Conservation (phyloP, 2,113 vertebrate genomes). For the Zapus hudsonius region DNA sequence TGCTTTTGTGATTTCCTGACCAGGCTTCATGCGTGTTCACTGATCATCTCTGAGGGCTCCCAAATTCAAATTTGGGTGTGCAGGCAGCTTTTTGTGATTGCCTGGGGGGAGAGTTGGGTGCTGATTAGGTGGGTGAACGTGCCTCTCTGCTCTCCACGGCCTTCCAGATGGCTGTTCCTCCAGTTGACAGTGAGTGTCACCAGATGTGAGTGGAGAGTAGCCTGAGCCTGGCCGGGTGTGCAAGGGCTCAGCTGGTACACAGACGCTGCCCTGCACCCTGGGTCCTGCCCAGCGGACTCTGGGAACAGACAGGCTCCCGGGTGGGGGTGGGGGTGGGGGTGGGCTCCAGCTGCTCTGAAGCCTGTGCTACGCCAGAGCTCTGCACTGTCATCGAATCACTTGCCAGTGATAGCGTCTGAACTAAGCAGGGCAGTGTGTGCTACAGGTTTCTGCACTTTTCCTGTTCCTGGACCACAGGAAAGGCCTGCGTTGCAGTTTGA, state of each 20-base stretch:
- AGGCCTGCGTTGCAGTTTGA: neutral
- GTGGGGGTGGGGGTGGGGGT: neutral
- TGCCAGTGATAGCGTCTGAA: conserved; percentile 34
- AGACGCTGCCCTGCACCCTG: neutral
- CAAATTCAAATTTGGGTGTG: neutral
- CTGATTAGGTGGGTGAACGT: neutral
- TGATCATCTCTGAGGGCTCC: neutral
- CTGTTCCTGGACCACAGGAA: neutral
- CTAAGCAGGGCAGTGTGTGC: neutral
- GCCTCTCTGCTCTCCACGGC: neutral
- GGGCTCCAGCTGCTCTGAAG: conserved; percentile 40
- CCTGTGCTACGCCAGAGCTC: neutral
- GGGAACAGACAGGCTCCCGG: neutral
- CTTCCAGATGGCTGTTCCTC: conserved; percentile 66
- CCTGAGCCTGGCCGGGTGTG: neutral
- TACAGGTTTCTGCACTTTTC: conserved; percentile 55
- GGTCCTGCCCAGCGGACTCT: neutral
- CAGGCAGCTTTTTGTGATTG: neutral
- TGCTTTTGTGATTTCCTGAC: conserved; percentile 28
- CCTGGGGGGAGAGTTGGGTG: conserved; percentile 22
- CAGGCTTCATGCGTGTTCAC: too few species aligned
- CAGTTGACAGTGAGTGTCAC: conserved; percentile 67
- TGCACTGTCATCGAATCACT: conserved; percentile 60
- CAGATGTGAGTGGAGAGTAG: conserved; percentile 3
- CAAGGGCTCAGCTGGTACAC: conserved; percentile 59